Evolutionary conservation across 2,797 vertebrate genomes (phyloP).

Genomic region (Siniperca obscura): DNA sequence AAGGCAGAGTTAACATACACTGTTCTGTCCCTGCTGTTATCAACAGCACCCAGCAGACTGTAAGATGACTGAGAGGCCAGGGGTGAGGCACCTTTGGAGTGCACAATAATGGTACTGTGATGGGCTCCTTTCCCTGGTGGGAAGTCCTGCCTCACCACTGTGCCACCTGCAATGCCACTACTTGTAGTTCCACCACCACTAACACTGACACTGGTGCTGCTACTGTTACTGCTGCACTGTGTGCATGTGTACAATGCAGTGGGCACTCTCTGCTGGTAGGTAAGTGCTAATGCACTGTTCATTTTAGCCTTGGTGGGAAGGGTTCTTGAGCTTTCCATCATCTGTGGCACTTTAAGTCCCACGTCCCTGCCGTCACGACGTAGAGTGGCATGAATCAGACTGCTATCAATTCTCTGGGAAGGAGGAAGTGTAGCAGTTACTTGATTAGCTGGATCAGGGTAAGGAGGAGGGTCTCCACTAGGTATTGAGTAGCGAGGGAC

Average conservation of each 20-base stretch:
- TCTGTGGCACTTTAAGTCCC: slow-evolving; percentile 91
- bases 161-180: slow-evolving; percentile 85
- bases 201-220: slow-evolving; percentile 82
- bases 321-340: slow-evolving; percentile 91
- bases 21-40: slow-evolving; percentile 90
- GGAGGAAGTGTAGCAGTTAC: slow-evolving; percentile 86
- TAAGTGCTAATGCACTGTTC: slow-evolving; percentile 86
- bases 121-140: slow-evolving; percentile 86
- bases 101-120: slow-evolving; percentile 92
- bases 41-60: slow-evolving; percentile 90
- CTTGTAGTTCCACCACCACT: slow-evolving; percentile 80
- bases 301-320: slow-evolving; percentile 92
- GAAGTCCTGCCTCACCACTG: slow-evolving; percentile 88
- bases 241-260: slow-evolving; percentile 95
- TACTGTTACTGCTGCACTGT: slow-evolving; percentile 91
- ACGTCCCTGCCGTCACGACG: slow-evolving; percentile 93
- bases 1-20: slow-evolving; percentile 99
- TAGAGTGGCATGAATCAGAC: slow-evolving; percentile 94
- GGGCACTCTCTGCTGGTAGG: slow-evolving; percentile 91
- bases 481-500: slow-evolving; percentile 97
- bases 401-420: slow-evolving; percentile 89
- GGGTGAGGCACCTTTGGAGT: slow-evolving; percentile 90
- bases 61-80: slow-evolving; percentile 96
- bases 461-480: slow-evolving; percentile 95
- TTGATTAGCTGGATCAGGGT: slow-evolving; percentile 93